Conservation (phyloP, 2,797 vertebrate genomes). For the Clarias fuscus region DNA sequence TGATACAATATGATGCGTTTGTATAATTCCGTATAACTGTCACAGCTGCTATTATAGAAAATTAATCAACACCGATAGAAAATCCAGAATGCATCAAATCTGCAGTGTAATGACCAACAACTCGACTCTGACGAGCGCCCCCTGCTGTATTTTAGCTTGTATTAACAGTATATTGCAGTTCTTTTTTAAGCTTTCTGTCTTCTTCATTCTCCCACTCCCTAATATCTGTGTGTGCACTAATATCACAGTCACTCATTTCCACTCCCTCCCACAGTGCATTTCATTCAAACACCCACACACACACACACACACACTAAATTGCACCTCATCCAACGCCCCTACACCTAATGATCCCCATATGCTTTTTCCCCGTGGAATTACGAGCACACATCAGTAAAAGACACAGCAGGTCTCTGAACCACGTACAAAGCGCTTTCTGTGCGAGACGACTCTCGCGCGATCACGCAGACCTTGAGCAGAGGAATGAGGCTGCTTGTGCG, state of each 20-base stretch:
- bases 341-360: constrained; percentile 5
- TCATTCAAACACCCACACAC: not conserved
- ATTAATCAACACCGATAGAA: not conserved
- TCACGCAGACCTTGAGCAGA: not conserved
- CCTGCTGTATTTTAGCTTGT: not conserved
- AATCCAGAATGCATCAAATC: too few species aligned
- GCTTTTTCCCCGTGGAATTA: constrained; percentile 11
- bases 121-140: too few species aligned
- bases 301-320: not conserved
- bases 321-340: not conserved
- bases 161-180: not conserved
- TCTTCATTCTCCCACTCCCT: not conserved
- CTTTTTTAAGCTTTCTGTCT: not conserved
- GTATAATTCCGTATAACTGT: not conserved
- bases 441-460: not conserved
- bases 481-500: not conserved
- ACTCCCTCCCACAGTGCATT: not conserved
- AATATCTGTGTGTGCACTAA: not conserved
- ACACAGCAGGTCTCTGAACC: not conserved
- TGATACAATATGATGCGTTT: too few species aligned
- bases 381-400: not conserved
- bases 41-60: not conserved
- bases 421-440: not conserved
- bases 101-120: not conserved
- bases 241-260: not conserved